Conservation (phyloP, 2,797 vertebrate species). For the Pogoniulus pusillus region DNA sequence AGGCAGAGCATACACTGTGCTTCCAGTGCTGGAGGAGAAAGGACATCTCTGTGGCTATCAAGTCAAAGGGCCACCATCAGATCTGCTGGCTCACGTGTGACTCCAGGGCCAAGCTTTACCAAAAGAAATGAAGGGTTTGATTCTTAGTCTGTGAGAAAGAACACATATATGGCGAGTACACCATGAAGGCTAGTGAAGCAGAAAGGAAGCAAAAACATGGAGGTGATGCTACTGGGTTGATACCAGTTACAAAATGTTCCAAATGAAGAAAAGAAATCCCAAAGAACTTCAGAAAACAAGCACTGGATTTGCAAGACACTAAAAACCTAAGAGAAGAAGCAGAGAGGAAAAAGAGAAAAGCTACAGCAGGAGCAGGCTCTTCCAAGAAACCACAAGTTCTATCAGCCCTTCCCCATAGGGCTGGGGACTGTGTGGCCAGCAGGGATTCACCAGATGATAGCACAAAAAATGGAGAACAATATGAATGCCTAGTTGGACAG, state of each 20-base stretch:
- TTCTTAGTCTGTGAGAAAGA: not conserved
- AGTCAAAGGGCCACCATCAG: not conserved
- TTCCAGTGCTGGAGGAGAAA: not conserved
- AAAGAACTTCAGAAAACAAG: not conserved
- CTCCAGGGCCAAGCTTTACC: not conserved
- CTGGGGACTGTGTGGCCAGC: not conserved
- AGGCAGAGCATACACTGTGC: rapidly evolving
- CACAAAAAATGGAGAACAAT: not conserved
- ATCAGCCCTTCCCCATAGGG: not conserved
- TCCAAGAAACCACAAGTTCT: not conserved
- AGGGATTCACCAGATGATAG: too few relatives aligned
- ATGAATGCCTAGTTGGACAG: not conserved
- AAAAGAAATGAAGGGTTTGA: not conserved
- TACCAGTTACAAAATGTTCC: not conserved
- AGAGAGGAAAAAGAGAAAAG: not conserved
- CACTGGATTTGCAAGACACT: not conserved
- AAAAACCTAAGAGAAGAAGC: not conserved
- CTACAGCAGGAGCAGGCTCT: not conserved
- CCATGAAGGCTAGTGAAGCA: not conserved
- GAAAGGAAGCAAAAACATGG: rapidly evolving
- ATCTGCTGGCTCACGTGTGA: not conserved
- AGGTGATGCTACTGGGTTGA: not conserved
- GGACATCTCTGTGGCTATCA: not conserved
- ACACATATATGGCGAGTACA: rapidly evolving
- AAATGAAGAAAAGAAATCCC: not conserved